Evolutionary conservation across 2,113 vertebrate species (phyloP).

Genomic region (Charadrius vociferus): DNA sequence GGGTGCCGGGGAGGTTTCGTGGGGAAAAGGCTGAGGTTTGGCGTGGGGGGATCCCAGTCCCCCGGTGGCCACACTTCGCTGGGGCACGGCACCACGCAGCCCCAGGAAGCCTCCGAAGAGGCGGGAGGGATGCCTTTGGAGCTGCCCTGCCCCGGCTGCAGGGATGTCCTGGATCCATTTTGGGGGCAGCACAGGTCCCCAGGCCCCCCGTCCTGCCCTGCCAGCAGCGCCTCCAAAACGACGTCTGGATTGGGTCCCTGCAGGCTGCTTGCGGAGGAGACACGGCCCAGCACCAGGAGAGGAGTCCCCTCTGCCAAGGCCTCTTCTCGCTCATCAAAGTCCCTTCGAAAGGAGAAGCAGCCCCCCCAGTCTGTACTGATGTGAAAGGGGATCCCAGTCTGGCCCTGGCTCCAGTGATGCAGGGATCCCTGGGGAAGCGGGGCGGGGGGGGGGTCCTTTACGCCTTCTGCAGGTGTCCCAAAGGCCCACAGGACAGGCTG

Average conservation of each 20-base stretch:
- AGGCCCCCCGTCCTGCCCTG: background rate
- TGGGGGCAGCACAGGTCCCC: too few relatives aligned
- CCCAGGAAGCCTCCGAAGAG: background rate
- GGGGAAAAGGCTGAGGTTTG: too few relatives aligned
- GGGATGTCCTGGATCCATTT: background rate
- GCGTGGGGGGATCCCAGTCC: fast-evolving
- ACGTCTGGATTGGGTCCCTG: background rate
- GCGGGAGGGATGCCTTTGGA: background rate
- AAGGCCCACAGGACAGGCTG: fast-evolving
- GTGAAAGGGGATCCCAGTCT: background rate
- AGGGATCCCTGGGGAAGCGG: background rate
- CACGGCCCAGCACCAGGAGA: background rate
- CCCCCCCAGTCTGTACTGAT: background rate
- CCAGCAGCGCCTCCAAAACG: background rate
- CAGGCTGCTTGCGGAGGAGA: background rate
- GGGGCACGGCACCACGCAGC: fast-evolving
- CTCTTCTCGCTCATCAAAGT: background rate
- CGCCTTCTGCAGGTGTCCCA: fast-evolving
- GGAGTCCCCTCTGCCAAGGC: background rate
- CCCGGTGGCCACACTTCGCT: fast-evolving
- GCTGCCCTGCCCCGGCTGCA: background rate
- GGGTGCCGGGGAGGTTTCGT: background rate
- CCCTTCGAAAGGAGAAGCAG: background rate
- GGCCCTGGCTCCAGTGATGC: background rate
- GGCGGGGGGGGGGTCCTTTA: background rate